Conservation (phyloP, 2,888 invertebrate genomes). For the Magallana nippona region DNA sequence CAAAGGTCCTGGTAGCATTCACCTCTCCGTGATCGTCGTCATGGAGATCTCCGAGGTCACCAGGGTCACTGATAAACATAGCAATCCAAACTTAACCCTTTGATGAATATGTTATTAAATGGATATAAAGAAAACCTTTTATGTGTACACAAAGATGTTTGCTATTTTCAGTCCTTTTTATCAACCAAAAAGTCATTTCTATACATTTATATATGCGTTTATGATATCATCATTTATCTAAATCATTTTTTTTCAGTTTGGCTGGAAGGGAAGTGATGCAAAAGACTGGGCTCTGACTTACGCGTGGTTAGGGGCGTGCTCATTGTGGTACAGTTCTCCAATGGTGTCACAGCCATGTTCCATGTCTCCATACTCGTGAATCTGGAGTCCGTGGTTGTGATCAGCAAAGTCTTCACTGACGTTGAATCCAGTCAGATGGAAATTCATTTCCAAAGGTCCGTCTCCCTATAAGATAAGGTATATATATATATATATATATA, state of each 20-base stretch:
- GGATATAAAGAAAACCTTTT: too few relatives aligned
- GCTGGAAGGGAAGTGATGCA: too few relatives aligned
- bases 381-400: constrained; percentile 38
- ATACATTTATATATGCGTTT: too few relatives aligned
- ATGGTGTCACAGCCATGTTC: constrained; percentile 32
- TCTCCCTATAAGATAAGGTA: background rate
- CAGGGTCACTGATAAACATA: background rate
- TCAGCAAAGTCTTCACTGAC: background rate
- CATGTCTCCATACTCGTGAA: constrained; percentile 34
- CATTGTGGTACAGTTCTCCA: constrained; percentile 24
- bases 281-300: background rate
- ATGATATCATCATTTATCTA: too few relatives aligned
- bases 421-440: constrained; percentile 36
- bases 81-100: too few relatives aligned
- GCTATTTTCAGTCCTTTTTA: too few relatives aligned
- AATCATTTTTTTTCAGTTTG: too few relatives aligned
- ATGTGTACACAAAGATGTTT: too few relatives aligned
- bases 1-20: background rate
- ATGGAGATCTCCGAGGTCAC: background rate
- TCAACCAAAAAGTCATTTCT: too few relatives aligned
- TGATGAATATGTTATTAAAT: too few relatives aligned
- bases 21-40: background rate
- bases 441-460: background rate
- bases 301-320: background rate
- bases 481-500: too few relatives aligned